These are phyloP conservation scores for Micoletzkya japonica DNA, from an alignment of 2,888 invertebrate species.

Conservation along the genomic window DNA sequence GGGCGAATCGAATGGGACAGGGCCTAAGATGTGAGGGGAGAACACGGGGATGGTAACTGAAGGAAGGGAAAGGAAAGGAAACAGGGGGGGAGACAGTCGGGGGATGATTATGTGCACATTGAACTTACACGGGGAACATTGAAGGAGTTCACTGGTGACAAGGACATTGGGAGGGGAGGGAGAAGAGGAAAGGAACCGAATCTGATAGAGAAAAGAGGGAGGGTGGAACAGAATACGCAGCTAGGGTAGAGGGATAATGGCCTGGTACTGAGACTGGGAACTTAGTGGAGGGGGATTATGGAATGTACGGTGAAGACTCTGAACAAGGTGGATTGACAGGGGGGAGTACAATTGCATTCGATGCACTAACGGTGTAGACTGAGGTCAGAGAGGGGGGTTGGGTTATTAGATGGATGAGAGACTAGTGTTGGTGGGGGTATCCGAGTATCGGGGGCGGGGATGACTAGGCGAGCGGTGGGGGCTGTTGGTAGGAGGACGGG, in stretches of 20 bases:
- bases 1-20: no score
- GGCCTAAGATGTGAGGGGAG: background rate
- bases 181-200: slow-evolving; percentile 10
- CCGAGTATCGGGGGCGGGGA: no score
- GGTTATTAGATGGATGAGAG: background rate
- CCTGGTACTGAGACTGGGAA: slow-evolving; percentile 1
- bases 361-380: background rate
- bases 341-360: background rate
- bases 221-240: slow-evolving; percentile 9
- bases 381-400: slow-evolving; percentile 9
- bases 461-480: background rate
- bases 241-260: background rate
- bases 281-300: slow-evolving; percentile 6
- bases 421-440: background rate
- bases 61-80: no score
- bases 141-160: no score
- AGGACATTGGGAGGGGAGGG: background rate
- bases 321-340: background rate
- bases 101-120: background rate
- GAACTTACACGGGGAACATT: no score
- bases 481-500: background rate
- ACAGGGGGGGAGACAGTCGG: background rate
- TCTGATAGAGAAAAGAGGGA: background rate
- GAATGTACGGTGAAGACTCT: background rate
- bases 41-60: slow-evolving; percentile 20